Evolutionary conservation across 2,113 vertebrate species (phyloP).

Genomic region (Plecturocebus donacophilus): DNA sequence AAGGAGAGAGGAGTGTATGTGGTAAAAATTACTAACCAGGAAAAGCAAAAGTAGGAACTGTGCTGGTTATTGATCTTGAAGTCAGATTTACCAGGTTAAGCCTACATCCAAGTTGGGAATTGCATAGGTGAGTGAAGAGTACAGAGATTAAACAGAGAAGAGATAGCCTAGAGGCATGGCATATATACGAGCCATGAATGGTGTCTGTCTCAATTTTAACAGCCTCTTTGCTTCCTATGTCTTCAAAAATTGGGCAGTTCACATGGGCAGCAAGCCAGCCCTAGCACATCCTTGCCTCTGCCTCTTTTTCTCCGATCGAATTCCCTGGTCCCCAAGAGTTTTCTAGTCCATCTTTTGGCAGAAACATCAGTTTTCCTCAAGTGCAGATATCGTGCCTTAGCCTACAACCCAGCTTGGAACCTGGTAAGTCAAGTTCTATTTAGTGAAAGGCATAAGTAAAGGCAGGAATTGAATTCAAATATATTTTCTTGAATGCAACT

Average conservation of each 20-base stretch:
- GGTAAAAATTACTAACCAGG: neutral
- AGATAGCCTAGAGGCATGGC: neutral
- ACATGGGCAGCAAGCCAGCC: neutral
- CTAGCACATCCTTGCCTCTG: neutral
- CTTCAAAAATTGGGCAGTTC: neutral
- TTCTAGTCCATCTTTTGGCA: constrained; percentile 7
- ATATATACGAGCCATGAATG: neutral
- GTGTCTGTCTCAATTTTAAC: neutral
- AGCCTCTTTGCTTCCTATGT: neutral
- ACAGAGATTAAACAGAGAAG: neutral
- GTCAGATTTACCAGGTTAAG: neutral
- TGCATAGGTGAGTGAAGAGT: neutral
- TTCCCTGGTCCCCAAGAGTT: neutral
- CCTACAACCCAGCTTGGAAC: neutral
- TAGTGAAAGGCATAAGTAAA: neutral
- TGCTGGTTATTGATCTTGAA: neutral
- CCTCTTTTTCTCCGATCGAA: neutral
- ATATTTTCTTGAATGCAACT: neutral
- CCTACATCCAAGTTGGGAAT: neutral
- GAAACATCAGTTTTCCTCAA: neutral
- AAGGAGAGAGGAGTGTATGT: neutral
- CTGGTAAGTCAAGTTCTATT: neutral
- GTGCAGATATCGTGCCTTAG: neutral
- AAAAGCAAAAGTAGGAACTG: neutral
- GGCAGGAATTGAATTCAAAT: neutral